A percentile compares a stretch with the other conserved stretches of the same genome.
These are phyloP conservation scores for Labeo calbasu DNA, from an alignment of 2,797 vertebrate genomes.

Conservation along the genomic window DNA sequence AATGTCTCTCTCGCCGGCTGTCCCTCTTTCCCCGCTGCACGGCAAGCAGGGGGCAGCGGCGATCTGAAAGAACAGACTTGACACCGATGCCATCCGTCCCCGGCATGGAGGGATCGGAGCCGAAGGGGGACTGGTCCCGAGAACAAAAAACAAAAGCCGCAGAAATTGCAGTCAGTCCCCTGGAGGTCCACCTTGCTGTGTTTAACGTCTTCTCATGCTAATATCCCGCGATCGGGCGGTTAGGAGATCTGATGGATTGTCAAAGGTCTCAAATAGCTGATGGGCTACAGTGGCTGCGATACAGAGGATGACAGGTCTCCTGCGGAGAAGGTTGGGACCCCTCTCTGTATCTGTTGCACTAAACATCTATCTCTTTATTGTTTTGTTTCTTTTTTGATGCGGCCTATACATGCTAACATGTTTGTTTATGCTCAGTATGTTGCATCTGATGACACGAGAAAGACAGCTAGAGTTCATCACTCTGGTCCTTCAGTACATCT, in stretches of 20 bases:
- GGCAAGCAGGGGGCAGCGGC: constrained; percentile 45
- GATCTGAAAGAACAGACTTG: constrained; percentile 69
- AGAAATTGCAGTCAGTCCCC: constrained; percentile 66
- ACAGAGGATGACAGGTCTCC: constrained; percentile 21
- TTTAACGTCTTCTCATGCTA: constrained; percentile 73
- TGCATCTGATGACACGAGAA: not conserved
- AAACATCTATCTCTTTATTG: constrained; percentile 18
- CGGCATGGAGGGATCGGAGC: constrained; percentile 35
- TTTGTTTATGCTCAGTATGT: constrained; percentile 20
- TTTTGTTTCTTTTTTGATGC: not conserved
- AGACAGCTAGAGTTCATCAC: not conserved
- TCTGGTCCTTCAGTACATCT: not conserved
- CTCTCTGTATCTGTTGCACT: constrained; percentile 23
- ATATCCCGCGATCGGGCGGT: constrained; percentile 54
- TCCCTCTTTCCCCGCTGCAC: constrained; percentile 49
- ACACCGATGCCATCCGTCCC: constrained; percentile 77
- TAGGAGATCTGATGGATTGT: constrained; percentile 49
- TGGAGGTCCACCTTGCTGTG: constrained; percentile 74
- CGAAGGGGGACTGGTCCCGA: constrained; percentile 61
- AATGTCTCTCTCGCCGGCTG: constrained; percentile 69
- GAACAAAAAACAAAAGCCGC: constrained; percentile 66
- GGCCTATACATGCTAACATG: not conserved
- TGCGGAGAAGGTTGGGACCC: constrained; percentile 3
- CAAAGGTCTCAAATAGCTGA: constrained; percentile 37
- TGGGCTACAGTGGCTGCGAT: constrained; percentile 16